phyloP scores from a whole-genome alignment of 2,797 vertebrate species.

The Sebastes oblongus region DNA sequence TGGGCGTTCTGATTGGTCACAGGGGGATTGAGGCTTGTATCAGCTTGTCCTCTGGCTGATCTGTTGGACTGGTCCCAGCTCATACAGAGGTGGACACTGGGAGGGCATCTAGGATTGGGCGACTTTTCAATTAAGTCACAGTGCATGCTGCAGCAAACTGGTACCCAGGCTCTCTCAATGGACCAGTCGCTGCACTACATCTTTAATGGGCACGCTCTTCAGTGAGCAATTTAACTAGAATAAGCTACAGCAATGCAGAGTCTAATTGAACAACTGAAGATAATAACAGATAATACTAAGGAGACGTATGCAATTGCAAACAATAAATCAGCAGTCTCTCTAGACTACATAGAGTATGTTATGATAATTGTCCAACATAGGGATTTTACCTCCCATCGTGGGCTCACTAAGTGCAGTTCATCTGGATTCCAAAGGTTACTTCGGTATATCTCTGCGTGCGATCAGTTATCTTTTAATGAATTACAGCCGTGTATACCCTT shows the following conservation, averaged over 20 bases:
- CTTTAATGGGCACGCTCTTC: constrained; percentile 16
- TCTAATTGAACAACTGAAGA: constrained; percentile 39
- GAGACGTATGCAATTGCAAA: constrained; percentile 36
- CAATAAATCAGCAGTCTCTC: constrained; percentile 16
- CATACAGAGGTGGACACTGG: constrained; percentile 67
- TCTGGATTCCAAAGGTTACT: constrained; percentile 46
- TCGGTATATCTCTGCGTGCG: constrained; percentile 1
- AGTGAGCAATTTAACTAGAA: constrained; percentile 26
- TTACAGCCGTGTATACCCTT: constrained; percentile 38
- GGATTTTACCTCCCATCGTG: constrained; percentile 1
- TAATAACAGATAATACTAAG: constrained; percentile 21
- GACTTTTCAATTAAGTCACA: constrained; percentile 63
- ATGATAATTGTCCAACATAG: neutral
- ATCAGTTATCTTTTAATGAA: constrained; percentile 68
- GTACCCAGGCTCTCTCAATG: constrained; percentile 20
- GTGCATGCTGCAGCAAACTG: constrained; percentile 53
- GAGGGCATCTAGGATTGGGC: constrained; percentile 56
- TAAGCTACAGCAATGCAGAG: constrained; percentile 19
- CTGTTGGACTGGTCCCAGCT: constrained; percentile 72
- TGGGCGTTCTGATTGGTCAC: constrained; percentile 73
- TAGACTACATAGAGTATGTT: neutral
- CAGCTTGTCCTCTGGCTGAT: constrained; percentile 75
- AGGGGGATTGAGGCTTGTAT: constrained; percentile 72
- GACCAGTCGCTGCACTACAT: constrained; percentile 28
- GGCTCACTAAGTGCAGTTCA: constrained; percentile 13